Evolutionary conservation across 2,113 vertebrate species (phyloP).

Genomic region (Syrmaticus mikado): DNA sequence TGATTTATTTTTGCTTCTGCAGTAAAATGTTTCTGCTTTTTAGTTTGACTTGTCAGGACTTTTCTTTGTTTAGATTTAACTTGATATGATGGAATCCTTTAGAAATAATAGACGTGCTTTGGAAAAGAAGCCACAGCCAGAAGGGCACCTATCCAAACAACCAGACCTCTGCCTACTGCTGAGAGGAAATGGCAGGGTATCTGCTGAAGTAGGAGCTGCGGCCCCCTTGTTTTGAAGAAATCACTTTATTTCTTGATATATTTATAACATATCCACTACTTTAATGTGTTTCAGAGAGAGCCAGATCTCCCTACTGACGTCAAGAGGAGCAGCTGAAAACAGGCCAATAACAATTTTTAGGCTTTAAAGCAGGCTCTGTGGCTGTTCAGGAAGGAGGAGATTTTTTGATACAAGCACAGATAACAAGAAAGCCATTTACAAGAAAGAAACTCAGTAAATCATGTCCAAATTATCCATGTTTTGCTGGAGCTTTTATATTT

Average conservation of each 20-base stretch:
- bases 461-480: not conserved
- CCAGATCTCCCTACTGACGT: not conserved
- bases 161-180: not conserved
- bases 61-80: slow-evolving; percentile 16
- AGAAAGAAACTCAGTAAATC: not conserved
- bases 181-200: not conserved
- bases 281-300: not conserved
- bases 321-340: slow-evolving; percentile 11
- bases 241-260: not conserved
- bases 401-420: not conserved
- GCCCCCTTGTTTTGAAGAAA: not conserved
- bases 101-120: not conserved
- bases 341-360: not conserved
- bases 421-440: not conserved
- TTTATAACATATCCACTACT: not conserved
- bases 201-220: not conserved
- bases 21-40: not conserved
- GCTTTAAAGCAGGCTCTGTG: slow-evolving; percentile 5
- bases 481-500: not conserved
- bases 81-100: not conserved
- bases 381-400: not conserved
- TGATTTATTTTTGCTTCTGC: not conserved
- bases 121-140: not conserved
- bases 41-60: not conserved
- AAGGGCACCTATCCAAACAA: not conserved